Evolutionary conservation across 2,797 vertebrate genomes (phyloP), one percentile per base, ranked within the genome.

Genomic region (Artibeus lituratus): DNA sequence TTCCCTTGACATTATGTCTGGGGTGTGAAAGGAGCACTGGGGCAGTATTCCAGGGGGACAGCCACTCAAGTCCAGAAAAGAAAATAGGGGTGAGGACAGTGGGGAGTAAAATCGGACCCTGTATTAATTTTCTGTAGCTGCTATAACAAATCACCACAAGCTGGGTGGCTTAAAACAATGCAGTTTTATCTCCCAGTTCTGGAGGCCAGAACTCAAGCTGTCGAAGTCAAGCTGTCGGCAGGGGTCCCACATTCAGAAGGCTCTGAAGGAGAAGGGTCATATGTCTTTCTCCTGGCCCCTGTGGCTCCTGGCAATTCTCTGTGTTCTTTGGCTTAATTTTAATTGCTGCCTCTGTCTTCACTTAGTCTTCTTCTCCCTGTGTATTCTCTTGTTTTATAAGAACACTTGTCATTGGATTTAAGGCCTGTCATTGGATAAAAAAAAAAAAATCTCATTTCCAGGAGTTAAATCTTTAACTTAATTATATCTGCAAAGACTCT

Each of bases 1-100:
- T 1, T 6, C 0, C 2, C 21, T 26, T 8, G 19, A 6, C 37
- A 26, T 47, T 9, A 35, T 35, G 18, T 42, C 53, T 57, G n/a
- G 29, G 51, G 5, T 29, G 42, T 53, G 35, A 29, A 35, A 39
- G 39, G 37, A 69, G 35, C 14, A 0, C 32, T 16, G 55, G 82
- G 12, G 35, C 35, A 62, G 62, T 19, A 0, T 26, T 53, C 88
- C 9, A 7, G 16, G 1, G 16, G 65, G 18, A 47, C 24, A 14
- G 0, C 5, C 18, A 4, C 29, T 47, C 29, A n/a, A 42, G 70
- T 37, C 49, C 32, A 16, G 73, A 69, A 26, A 53, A 76, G n/a
- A 32, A 87, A 24, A 85, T 18, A 32, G 83, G 53, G 2, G 22
- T 10, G 0, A 78, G 69, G 69, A 6, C 18, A 11, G 15, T 5